Conservation (phyloP, 2,797 vertebrate species). For the Lacerta agilis region DNA sequence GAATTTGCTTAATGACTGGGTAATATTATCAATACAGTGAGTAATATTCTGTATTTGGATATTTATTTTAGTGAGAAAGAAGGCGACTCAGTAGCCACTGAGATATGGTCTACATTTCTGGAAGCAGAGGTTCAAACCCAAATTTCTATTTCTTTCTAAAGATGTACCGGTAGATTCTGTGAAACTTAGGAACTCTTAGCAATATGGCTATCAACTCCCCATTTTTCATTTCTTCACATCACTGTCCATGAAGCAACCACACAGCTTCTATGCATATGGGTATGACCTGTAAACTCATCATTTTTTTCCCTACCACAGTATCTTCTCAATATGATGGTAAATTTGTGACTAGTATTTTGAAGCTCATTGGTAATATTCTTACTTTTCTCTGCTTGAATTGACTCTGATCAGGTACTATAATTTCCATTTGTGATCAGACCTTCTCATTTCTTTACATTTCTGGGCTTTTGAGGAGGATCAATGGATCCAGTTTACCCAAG, state of each 20-base stretch:
- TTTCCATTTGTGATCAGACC: not conserved
- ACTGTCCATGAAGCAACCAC: not conserved
- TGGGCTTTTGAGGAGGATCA: not conserved
- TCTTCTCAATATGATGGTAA: constrained; percentile 63
- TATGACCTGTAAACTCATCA: not conserved
- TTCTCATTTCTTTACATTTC: not conserved
- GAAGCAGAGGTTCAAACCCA: constrained; percentile 3
- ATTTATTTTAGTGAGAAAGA: not conserved
- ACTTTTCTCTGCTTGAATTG: not conserved
- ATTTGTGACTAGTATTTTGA: constrained; percentile 47
- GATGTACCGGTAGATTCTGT: not conserved
- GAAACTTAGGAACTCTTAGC: too few species aligned
- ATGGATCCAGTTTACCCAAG: not conserved
- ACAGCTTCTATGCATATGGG: not conserved
- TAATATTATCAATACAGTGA: not conserved
- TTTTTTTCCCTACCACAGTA: constrained; percentile 48
- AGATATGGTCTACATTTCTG: not conserved
- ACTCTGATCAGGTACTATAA: not conserved
- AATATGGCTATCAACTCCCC: not conserved
- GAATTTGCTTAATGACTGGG: not conserved
- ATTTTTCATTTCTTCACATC: not conserved
- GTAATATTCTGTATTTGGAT: not conserved
- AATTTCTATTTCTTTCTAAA: not conserved
- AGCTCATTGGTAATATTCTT: not conserved
- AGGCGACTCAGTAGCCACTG: not conserved